phyloP scores from a whole-genome alignment of 1,140 invertebrate genomes.

The Pomacea maculata region DNA sequence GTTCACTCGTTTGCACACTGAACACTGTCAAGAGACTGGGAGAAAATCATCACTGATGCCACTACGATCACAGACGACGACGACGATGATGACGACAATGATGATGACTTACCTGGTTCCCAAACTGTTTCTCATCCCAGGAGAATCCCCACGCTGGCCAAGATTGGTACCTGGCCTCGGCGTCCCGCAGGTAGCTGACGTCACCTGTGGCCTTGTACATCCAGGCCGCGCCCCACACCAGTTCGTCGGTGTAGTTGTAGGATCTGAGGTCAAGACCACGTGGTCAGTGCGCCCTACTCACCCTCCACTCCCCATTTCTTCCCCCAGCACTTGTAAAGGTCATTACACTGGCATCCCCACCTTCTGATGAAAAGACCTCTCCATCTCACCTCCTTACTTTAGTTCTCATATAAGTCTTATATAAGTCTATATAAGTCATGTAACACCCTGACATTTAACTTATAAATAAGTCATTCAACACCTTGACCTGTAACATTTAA shows the following conservation, averaged over 20 bases:
- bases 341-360: too few species aligned
- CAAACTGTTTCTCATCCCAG: constrained; percentile 73
- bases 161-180: constrained; percentile 59
- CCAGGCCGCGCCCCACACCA: constrained; percentile 73
- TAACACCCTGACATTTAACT: too few species aligned
- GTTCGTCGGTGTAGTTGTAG: constrained; percentile 70
- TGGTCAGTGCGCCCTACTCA: neutral
- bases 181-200: constrained; percentile 69
- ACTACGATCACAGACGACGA: neutral
- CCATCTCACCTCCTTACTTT: neutral
- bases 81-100: neutral
- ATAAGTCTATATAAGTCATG: too few species aligned
- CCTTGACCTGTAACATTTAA: too few species aligned
- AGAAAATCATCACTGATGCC: too few species aligned
- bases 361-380: neutral
- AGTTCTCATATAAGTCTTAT: neutral
- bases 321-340: too few species aligned
- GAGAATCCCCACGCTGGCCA: constrained; percentile 62
- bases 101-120: constrained; percentile 9
- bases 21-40: too few species aligned
- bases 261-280: constrained; percentile 9
- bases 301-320: too few species aligned
- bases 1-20: too few species aligned
- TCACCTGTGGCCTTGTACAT: constrained; percentile 72
- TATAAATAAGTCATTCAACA: too few species aligned